These are phyloP conservation scores for Rynchops niger DNA, from an alignment of 2,113 vertebrate species.

Conservation along the genomic window DNA sequence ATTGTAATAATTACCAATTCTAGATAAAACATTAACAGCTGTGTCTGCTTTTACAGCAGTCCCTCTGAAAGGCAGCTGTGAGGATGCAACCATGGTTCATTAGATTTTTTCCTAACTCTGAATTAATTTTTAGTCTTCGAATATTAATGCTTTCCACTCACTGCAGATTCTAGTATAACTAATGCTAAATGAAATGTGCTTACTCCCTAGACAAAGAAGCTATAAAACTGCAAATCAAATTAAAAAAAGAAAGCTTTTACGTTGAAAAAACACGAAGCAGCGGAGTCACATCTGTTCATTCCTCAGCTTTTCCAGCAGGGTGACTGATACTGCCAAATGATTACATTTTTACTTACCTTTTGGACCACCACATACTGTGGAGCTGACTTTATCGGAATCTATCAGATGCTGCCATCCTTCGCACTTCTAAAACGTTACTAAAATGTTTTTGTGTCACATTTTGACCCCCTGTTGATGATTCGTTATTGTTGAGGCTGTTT, in stretches of 20 bases:
- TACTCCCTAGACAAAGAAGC: not conserved
- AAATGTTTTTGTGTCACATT: not conserved
- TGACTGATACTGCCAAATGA: not conserved
- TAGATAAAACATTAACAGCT: not conserved
- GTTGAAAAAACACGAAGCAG: rapidly evolving
- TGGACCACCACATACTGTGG: not conserved
- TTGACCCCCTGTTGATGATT: not conserved
- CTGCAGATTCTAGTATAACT: not conserved
- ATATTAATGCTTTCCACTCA: not conserved
- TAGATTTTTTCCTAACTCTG: not conserved
- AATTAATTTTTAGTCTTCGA: not conserved
- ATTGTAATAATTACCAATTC: not conserved
- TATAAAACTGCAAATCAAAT: not conserved
- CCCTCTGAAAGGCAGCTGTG: not conserved
- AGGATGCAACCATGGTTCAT: not conserved
- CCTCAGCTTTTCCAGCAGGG: not conserved
- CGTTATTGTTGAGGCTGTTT: not conserved
- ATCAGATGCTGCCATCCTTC: not conserved
- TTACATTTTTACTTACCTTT: not conserved
- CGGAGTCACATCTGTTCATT: not conserved
- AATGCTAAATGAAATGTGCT: not conserved
- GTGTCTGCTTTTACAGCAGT: not conserved
- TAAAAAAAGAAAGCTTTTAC: not conserved
- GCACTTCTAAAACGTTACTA: not conserved
- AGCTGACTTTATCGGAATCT: not conserved